Base-by-base conservation (phyloP, 2,113 vertebrate species). In the Tinamus guttatus region DNA sequence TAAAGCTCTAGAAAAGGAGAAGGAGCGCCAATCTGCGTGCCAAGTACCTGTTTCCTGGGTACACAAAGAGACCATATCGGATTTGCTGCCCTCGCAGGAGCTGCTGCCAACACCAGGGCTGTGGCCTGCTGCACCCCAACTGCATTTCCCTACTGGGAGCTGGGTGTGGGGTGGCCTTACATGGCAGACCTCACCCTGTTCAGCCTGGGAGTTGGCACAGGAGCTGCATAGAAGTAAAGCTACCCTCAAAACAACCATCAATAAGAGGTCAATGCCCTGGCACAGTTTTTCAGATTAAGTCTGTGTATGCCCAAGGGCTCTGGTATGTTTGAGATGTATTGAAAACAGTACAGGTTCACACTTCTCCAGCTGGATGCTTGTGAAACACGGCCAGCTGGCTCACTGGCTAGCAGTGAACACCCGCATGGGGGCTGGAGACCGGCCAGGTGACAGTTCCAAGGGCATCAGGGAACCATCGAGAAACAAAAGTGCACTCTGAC, bases 331-430 rank as follows among this genome's bases (percentile, higher is more conserved):
- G 62, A 7, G 28, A 51, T 8, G 38, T 11, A 17, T 9, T 54
- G 30, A 27, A 79, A 32, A 20, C 63, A 18, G 18, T 63, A 21
- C 0, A 34, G 30, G 3, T 14, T 69, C 21, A 24, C 9, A 41
- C 24, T 14, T 4, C 1, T 4, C 3, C 16, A 30, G 38, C 0
- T 45, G 22, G 41, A 52, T 1, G 2, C 15, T 32, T 70, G 30
- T 43, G 49, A 88, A 52, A 13, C 70, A 51, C 40, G 12, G 32
- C 20, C 11, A 9, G 7, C 24, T 68, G 27, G 43, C 5, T 41
- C 52, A 20, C 40, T 81, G 60, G 5, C 20, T 32, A 11, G 17
- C 34, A 77, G 27, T 2, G 71, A 84, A 81, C 10, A 11, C 3
- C 9, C 69, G 32, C 0, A 3, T 6, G 28, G 4, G 52, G 24